Percentiles rank a stretch among this genome's conserved stretches.
These are phyloP conservation scores for Eleutherodactylus coqui DNA, from an alignment of 2,797 vertebrate genomes.

Conservation along the genomic window DNA sequence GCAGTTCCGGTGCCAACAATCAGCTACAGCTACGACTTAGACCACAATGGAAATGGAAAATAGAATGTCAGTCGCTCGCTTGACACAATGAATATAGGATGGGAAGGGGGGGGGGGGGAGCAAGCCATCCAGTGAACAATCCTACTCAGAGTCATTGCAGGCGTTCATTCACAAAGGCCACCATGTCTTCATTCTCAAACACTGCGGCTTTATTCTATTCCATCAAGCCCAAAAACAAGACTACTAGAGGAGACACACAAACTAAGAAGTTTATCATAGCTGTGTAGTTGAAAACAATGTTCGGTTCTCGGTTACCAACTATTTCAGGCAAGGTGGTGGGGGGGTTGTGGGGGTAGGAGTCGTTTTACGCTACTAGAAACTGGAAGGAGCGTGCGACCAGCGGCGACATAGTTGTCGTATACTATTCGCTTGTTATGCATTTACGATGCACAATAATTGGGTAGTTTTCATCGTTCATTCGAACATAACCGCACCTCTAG, in stretches of 20 bases:
- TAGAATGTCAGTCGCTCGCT: neutral
- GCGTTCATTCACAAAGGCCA: neutral
- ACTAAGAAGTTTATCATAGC: neutral
- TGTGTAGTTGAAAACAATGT: neutral
- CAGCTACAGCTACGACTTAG: neutral
- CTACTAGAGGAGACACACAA: neutral
- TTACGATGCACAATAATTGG: no score
- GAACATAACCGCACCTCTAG: no score
- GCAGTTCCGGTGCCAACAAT: constrained; percentile 17
- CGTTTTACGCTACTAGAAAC: no score
- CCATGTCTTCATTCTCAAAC: neutral
- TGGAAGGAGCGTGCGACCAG: no score
- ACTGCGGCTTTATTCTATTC: neutral
- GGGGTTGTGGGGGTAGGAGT: no score
- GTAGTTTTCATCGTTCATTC: no score
- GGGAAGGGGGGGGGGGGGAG: no score
- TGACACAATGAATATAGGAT: neutral
- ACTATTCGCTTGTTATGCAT: no score
- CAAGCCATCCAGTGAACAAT: neutral
- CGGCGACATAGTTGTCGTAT: no score
- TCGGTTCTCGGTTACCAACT: neutral
- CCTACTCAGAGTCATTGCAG: neutral
- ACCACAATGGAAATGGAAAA: constrained; percentile 3
- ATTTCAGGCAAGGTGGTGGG: no score
- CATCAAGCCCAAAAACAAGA: neutral